Evolutionary conservation across 2,888 invertebrate species (phyloP), one percentile per base, ranked within the genome.

Genomic region (Drosophila dives): DNA sequence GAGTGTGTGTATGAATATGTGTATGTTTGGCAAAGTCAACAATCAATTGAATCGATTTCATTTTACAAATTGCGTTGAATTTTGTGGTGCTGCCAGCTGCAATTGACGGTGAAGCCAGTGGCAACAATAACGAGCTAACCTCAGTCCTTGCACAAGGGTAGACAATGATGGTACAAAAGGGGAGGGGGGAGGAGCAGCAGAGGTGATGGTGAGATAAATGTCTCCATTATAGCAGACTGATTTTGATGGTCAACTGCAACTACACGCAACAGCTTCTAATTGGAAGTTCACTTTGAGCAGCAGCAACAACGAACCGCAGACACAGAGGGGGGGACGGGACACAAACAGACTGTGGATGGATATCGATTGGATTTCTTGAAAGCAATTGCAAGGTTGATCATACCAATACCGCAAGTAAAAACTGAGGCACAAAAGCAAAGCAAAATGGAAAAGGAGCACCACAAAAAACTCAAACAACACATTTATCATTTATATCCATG

Each of bases 11-110:
- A 72, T 72, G 71, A 56, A 36, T 53, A 42, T 62, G 58, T 75
- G 75, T 76, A 73, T 82, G 85, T 78, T 77, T 85, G 83, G 69
- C 72, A 83, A 80, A 90, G 88, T 90, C 86, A 87, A 87, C 86
- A 87, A 87, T 87, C 86, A 87, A 87, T 87, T 87, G 90, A 87
- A 90, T 87, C 86, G 90, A 87, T 87, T 87, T 88, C 90, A 87
- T 87, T 87, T 87, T 87, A 90, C 86, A 87, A 87, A 87, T 87
- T 87, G 86, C 90, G 86, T 88, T 90, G 90, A 87, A 87, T 87
- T 87, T 87, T 87, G 90, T 83, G 86, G 86, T 89, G 88, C 88
- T 90, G 89, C 78, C 90, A 87, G 88, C 85, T 86, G 85, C 89
- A 86, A 87, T 86, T 86, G 85, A 86, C 89, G 89, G 86, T 69